Evolutionary conservation across 2,113 vertebrate genomes (phyloP), one percentile per base, ranked within the genome.

Genomic region (Sclerurus mexicanus): DNA sequence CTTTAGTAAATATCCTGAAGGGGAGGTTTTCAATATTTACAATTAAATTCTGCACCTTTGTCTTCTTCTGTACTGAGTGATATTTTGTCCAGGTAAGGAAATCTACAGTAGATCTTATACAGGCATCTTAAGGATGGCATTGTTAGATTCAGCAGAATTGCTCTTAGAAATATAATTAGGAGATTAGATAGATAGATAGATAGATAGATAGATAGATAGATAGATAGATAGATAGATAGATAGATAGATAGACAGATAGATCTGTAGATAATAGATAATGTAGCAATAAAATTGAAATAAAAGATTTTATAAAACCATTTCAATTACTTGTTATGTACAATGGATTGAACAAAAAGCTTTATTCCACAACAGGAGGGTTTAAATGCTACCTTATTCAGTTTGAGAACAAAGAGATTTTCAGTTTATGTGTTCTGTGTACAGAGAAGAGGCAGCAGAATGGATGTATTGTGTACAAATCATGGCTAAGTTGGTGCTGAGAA

Each of bases 321-420:
- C 31, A 62, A 3, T 76, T 80, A 33, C 30, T 86, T 79, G 6
- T 58, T 35, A 14, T 4, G 0, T 53, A 30, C 27, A 74, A 21
- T 56, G 37, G 37, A 49, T 90, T 85, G 62, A 83, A 86, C 30
- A 72, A 60, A 69, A 92, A 85, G 47, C n/a, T 71, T 1, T 85
- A n/a, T 89, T 90, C 62, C 37, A 28, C 21, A 60, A 58, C 1
- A 7, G 25, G 30, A 68, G 62, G 50, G 53, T 87, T 85, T 89
- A 85, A 94, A 75, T 89, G 42, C 17, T 15, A 68, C 46, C 25
- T 62, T 88, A 62, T 21, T 91, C 66, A 77, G 25, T 87, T 53
- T 77, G 67, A 73, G 87, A 89, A 91, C 71, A 96, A 94, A 91
- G 68, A 77, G 59, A 31, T 94, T 91, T 94, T 95, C 78, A 75